Base-by-base conservation (phyloP, 2,888 invertebrate genomes). In the Sphaerolaimus hirsutus region DNA sequence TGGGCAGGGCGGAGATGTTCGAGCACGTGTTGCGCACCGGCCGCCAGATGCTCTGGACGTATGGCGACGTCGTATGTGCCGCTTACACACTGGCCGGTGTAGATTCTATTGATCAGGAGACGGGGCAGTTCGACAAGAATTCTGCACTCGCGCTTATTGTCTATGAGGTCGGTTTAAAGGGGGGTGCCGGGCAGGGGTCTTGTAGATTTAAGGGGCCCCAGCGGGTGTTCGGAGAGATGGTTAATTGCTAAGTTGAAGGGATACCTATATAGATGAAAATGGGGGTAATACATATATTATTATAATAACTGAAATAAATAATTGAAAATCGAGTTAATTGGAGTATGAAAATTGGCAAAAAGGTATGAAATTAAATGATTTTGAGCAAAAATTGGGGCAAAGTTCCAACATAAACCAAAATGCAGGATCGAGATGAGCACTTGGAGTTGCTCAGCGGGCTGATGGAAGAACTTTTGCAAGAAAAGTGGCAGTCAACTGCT, bases 401-500 rank as follows among this genome's bases (percentile, higher is more conserved):
- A n/a, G n/a, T n/a, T n/a, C n/a, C n/a, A n/a, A n/a, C n/a, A n/a
- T n/a, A n/a, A n/a, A n/a, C n/a, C n/a, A n/a, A n/a, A n/a, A 10
- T 23, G 42, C 59, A 87, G 87, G 86, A 86, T 59, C 82, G 81
- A 68, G 78, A 81, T 55, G 84, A 83, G 60, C 93, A 97, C 69
- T 71, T 97, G 56, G 86, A 87, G 56, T 71, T 97, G 46, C 75
- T 93, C 69, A 89, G 91, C 63, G 91, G 91, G 0, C 77, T 89
- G 55, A 69, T 93, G 41, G 81, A 87, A 22, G 86, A 91, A 64
- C 72, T 97, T 19, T 68, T 97, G 14, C 79, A 86, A 62, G 86
- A 87, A 2, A 97, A 97, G 70, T 97, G 93, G 93, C 83, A 87
- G 58, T 81, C 87, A 0, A 93, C 89, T 64, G 86, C 86, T 1